These are phyloP conservation scores for Phengaris arion DNA, from an alignment of 2,888 invertebrate species.

Conservation along the genomic window DNA sequence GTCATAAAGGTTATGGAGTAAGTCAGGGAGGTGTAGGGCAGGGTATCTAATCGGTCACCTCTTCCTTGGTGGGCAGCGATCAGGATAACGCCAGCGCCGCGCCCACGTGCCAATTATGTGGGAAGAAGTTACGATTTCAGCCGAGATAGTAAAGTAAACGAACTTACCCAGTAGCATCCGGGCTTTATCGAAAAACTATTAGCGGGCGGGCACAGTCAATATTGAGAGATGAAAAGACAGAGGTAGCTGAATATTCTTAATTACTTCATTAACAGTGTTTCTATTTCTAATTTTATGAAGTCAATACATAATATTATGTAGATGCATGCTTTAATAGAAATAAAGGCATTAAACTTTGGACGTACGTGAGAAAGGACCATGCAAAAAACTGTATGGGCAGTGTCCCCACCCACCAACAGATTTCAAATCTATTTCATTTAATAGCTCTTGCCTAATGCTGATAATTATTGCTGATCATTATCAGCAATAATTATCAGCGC, in stretches of 20 bases:
- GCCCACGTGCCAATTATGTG: slow-evolving; percentile 78
- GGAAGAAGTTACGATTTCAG: slow-evolving; percentile 75
- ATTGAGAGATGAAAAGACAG: slow-evolving; percentile 32
- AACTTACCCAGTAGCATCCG: slow-evolving; percentile 41
- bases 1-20: slow-evolving; percentile 30
- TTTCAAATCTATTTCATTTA: too few species aligned
- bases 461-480: too few species aligned
- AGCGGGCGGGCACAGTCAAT: slow-evolving; percentile 65
- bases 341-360: not conserved
- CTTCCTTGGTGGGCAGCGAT: slow-evolving; percentile 75
- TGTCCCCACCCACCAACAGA: too few species aligned
- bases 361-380: not conserved
- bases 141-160: slow-evolving; percentile 68
- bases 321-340: not conserved
- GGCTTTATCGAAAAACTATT: slow-evolving; percentile 68
- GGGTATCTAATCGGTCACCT: slow-evolving; percentile 71
- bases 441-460: too few species aligned
- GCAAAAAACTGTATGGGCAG: too few species aligned
- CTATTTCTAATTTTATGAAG: not conserved
- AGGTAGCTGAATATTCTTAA: not conserved
- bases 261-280: not conserved
- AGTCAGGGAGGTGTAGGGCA: slow-evolving; percentile 48
- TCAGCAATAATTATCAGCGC: too few species aligned
- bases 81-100: slow-evolving; percentile 71
- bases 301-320: not conserved